Evolutionary conservation across 92 coral and sea anemone genomes (phyloP).

Genomic region (Montipora capitata): DNA sequence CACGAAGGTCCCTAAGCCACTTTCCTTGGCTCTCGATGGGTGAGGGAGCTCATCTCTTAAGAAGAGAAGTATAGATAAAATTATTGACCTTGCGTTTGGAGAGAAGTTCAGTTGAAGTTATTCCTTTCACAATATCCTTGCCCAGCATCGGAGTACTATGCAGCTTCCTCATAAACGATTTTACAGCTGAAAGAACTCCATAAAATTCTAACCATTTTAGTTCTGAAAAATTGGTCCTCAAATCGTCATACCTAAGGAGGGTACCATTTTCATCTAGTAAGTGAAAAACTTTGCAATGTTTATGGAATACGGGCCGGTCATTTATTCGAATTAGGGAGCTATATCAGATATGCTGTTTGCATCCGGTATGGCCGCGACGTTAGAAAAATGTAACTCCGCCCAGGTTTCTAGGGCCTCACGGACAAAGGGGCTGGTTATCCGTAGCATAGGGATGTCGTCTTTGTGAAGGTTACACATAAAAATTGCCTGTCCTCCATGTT

Average conservation of each 20-base stretch:
- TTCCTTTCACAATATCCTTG: neutral
- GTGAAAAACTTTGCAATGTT: neutral
- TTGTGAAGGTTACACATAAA: neutral
- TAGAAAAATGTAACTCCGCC: constrained; percentile 8
- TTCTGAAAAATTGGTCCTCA: neutral
- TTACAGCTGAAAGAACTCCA: constrained; percentile 2
- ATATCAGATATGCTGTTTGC: neutral
- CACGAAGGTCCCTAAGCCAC: neutral
- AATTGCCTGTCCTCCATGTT: neutral
- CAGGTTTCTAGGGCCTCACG: constrained; percentile 1
- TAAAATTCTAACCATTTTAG: neutral
- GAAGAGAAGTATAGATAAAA: neutral
- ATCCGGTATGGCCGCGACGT: neutral
- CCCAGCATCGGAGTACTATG: neutral
- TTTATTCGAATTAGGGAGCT: neutral
- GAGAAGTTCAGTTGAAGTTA: neutral
- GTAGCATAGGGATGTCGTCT: neutral
- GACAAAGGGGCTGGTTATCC: neutral
- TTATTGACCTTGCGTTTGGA: neutral
- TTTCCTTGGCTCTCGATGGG: neutral
- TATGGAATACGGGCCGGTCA: neutral
- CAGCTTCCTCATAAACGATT: neutral
- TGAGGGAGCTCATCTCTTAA: neutral
- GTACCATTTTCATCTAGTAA: neutral
- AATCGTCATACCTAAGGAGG: neutral